Conservation (phyloP, 2,888 invertebrate species). For the Dicycla oo region DNA sequence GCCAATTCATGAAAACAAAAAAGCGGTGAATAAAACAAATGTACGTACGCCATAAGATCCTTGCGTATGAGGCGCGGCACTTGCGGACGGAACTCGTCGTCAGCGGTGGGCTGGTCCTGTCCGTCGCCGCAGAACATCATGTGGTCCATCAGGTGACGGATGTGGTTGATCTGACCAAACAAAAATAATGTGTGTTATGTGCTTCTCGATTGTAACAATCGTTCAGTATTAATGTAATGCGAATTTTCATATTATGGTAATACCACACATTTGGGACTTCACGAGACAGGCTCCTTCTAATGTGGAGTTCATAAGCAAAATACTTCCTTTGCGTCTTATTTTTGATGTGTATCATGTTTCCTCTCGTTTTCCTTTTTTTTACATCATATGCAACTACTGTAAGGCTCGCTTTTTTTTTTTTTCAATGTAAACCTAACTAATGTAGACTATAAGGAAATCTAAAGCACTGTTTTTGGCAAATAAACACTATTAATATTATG, state of each 20-base stretch:
- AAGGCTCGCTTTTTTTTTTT: too few relatives aligned
- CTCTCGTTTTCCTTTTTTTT: too few relatives aligned
- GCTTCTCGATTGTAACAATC: background rate
- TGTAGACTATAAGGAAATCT: background rate
- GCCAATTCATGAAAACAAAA: background rate
- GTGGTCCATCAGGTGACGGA: slow-evolving; percentile 93
- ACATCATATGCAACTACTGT: too few relatives aligned
- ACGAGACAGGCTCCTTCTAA: too few relatives aligned
- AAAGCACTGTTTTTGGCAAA: background rate
- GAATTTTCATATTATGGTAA: background rate
- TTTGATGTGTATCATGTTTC: too few relatives aligned
- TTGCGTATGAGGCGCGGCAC: slow-evolving; percentile 79
- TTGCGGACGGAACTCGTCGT: slow-evolving; percentile 75
- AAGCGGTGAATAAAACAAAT: background rate
- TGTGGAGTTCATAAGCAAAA: background rate
- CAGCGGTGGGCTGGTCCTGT: slow-evolving; percentile 74
- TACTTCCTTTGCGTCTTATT: background rate
- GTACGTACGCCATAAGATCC: slow-evolving; percentile 79
- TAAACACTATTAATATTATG: background rate
- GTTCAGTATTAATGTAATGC: background rate
- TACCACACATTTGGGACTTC: too few relatives aligned
- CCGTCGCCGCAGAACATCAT: slow-evolving; percentile 87
- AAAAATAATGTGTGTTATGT: too few relatives aligned
- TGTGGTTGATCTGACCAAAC: slow-evolving; percentile 92
- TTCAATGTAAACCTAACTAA: background rate